A percentile compares a stretch with the other conserved stretches of the same genome.
These are phyloP conservation scores for Phengaris alcon DNA, from an alignment of 2,888 invertebrate genomes.

Conservation along the genomic window DNA sequence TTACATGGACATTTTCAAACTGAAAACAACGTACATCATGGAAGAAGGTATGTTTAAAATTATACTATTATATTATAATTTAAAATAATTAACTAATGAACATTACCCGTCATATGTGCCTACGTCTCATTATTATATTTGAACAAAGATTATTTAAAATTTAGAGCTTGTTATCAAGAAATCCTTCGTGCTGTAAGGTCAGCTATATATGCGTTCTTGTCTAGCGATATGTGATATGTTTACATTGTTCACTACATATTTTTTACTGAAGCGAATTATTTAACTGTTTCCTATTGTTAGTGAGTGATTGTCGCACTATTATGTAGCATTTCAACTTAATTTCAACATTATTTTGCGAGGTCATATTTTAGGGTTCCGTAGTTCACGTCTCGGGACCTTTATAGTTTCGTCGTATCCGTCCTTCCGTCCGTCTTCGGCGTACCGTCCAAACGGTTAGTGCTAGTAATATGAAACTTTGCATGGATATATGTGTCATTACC, in stretches of 20 bases:
- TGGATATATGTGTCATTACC: too few species aligned
- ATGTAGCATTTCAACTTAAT: neutral
- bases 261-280: neutral
- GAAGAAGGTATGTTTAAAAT: conserved; percentile 41
- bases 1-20: conserved; percentile 41
- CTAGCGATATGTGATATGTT: neutral
- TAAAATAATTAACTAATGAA: neutral
- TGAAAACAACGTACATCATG: conserved; percentile 42
- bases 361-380: too few species aligned
- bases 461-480: too few species aligned
- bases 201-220: neutral
- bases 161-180: conserved; percentile 11
- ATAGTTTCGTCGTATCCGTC: too few species aligned
- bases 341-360: neutral
- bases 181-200: neutral
- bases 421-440: too few species aligned
- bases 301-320: neutral
- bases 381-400: too few species aligned
- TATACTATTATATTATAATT: neutral
- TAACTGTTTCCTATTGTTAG: conserved; percentile 4
- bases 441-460: too few species aligned
- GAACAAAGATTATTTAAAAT: neutral
- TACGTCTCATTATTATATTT: neutral
- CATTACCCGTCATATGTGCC: neutral
- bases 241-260: neutral